Base-by-base conservation (phyloP, 2,888 invertebrate species). In the Gastracanthus pulcherrimus region DNA sequence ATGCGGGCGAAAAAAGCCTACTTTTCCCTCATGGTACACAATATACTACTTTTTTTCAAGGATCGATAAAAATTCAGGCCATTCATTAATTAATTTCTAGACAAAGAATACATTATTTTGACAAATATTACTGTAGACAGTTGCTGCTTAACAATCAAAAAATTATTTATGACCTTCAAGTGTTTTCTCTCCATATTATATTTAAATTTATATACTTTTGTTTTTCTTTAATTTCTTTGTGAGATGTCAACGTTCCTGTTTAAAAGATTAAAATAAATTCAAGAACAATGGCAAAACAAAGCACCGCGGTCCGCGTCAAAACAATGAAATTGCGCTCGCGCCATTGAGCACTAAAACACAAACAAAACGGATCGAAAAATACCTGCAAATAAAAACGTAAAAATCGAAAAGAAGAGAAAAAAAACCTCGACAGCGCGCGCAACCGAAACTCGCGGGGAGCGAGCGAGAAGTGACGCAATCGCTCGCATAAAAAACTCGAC, bases 401-500 rank as follows among this genome's bases (percentile, higher is more conserved):
- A 78, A 71, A 55, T 19, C 23, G 31, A 64, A 70, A 64, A 19
- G 55, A 26, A 55, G 29, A 23, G n/a, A 11, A 71, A n/a, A 64
- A 64, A 64, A 70, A 70, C 26, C 16, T 34, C 51, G 41, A 41
- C 58, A 51, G 23, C n/a, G n/a, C n/a, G n/a, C n/a, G n/a, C 58
- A 34, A 11, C n/a, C 23, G 23, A 77, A 77, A 77, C 62, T 58
- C 23, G 74, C 58, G 58, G n/a, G 51, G 19, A 16, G 1, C 5
- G 34, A 16, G 45, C 45, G 45, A 62, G 5, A 66, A 36, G 4
- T 48, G 75, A 34, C 38, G 51, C 36, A 76, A 58, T 76, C 69
- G 34, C n/a, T n/a, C 29, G 48, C 34, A 62, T 38, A 72, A 79
- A 78, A 80, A 64, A 38, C 16, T 23, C 26, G 29, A 58, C 55